Conservation (phyloP, 2,888 invertebrate species). For the Bombylius major region DNA sequence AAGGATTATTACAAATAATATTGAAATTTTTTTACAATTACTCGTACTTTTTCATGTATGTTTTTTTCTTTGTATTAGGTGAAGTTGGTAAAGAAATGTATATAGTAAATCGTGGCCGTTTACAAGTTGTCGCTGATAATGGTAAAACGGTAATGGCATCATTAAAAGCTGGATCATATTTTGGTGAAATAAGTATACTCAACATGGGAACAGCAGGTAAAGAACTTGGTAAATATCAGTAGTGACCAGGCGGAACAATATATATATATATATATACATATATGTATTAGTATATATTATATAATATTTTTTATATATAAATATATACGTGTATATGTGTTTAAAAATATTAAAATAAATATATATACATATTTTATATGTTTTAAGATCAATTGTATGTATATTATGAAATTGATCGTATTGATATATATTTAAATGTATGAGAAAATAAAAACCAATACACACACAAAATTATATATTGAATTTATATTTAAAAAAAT, state of each 20-base stretch:
- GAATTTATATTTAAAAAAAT: too few relatives aligned
- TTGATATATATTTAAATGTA: too few relatives aligned
- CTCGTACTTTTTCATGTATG: too few relatives aligned
- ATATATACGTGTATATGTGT: neutral
- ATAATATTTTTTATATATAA: conserved; percentile 11
- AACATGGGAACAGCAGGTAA: conserved; percentile 99
- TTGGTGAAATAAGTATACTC: conserved; percentile 98
- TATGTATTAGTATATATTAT: conserved; percentile 2
- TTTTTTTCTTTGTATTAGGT: conserved; percentile 45
- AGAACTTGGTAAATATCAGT: conserved; percentile 87
- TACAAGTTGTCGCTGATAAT: conserved; percentile 91
- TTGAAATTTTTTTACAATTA: neutral
- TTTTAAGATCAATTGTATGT: too few relatives aligned
- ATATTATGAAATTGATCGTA: too few relatives aligned
- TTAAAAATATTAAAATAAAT: neutral
- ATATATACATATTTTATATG: too few relatives aligned
- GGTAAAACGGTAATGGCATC: conserved; percentile 93
- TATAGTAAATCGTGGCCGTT: conserved; percentile 92
- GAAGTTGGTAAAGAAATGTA: conserved; percentile 99
- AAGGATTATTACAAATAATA: neutral
- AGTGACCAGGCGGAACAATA: conserved; percentile 40
- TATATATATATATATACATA: neutral
- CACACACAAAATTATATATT: too few relatives aligned
- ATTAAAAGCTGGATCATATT: conserved; percentile 96
- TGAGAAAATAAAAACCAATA: too few relatives aligned